These are phyloP conservation scores for Ceratitis capitata DNA, from an alignment of 1,140 invertebrate genomes.

Conservation along the genomic window DNA sequence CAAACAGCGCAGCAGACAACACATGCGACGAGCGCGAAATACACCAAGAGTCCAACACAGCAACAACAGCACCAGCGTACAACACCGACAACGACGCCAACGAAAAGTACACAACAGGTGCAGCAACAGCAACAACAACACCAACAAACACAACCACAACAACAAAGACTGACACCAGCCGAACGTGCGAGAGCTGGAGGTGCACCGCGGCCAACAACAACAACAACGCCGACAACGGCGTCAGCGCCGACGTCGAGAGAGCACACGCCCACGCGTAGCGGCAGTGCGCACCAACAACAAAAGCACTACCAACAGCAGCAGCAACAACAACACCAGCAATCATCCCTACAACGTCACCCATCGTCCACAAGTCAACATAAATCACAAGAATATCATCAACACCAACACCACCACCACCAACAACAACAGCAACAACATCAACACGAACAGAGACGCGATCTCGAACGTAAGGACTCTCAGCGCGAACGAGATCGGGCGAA, in stretches of 20 bases:
- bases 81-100: conserved; percentile 49
- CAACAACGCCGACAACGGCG: conserved; percentile 50
- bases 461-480: neutral
- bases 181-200: neutral
- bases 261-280: conserved; percentile 50
- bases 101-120: conserved; percentile 40
- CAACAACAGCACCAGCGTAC: conserved; percentile 42
- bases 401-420: too few relatives aligned
- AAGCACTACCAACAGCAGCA: conserved; percentile 38
- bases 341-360: neutral
- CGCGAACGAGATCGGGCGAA: conserved; percentile 18
- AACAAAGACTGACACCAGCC: conserved; percentile 48
- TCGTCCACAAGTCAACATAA: conserved; percentile 37
- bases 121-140: conserved; percentile 47
- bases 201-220: conserved; percentile 47
- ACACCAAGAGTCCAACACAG: conserved; percentile 6
- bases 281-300: conserved; percentile 41
- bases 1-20: conserved; percentile 42
- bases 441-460: conserved; percentile 41
- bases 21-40: neutral
- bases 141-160: conserved; percentile 46
- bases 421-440: conserved; percentile 42
- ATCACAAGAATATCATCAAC: conserved; percentile 42
- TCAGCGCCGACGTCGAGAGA: conserved; percentile 39
- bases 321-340: conserved; percentile 27